Evolutionary conservation across 2,113 vertebrate genomes (phyloP).

Genomic region (Azemiops feae): DNA sequence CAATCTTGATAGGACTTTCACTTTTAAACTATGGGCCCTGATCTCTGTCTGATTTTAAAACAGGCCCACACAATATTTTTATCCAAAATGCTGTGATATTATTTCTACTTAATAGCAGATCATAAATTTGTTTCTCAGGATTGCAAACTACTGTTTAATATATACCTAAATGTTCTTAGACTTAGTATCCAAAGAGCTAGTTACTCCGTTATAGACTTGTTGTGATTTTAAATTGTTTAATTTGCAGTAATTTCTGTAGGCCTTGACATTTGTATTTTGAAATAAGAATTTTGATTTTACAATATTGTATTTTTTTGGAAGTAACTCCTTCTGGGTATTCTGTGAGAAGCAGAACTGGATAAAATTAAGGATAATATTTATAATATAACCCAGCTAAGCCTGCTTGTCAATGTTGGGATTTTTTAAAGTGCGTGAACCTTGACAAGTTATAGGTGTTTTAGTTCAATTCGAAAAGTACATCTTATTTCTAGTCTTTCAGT

Average conservation of each 20-base stretch:
- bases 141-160: neutral
- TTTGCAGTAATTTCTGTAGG: neutral
- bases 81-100: neutral
- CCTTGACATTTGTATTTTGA: neutral
- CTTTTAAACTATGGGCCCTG: neutral
- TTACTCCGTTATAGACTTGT: neutral
- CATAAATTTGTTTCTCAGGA: neutral
- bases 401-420: neutral
- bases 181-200: neutral
- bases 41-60: neutral
- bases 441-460: neutral
- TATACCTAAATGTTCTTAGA: neutral
- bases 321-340: neutral
- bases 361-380: neutral
- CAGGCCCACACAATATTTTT: neutral
- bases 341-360: neutral
- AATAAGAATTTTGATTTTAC: neutral
- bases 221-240: neutral
- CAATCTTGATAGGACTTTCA: neutral
- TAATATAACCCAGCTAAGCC: neutral
- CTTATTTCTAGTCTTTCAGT: neutral
- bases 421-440: neutral
- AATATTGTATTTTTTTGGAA: neutral
- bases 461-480: neutral
- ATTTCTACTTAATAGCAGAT: neutral